A percentile compares a stretch with the other conserved stretches of the same genome.
phyloP scores from a whole-genome alignment of 2,888 invertebrate species.

The Caenorhabditis japonica region DNA sequence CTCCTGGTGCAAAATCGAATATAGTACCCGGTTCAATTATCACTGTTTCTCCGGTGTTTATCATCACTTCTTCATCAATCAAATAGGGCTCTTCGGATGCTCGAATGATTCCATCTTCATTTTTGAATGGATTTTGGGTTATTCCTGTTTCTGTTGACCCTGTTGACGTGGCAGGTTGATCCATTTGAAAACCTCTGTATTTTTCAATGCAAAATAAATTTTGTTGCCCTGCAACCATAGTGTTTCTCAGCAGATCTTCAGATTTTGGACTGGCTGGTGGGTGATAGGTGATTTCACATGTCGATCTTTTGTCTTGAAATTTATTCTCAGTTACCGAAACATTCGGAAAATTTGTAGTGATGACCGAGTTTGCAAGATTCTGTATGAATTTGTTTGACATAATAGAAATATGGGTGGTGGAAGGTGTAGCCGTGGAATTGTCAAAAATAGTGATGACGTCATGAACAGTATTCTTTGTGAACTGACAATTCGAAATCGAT shows the following conservation, averaged over 20 bases:
- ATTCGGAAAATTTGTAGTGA: conserved; percentile 9
- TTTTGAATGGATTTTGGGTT: conserved; percentile 27
- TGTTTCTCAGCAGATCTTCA: conserved; percentile 2
- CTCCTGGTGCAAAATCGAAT: conserved; percentile 54
- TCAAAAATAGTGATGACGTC: conserved; percentile 31
- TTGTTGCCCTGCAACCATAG: not conserved
- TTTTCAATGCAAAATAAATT: conserved; percentile 21
- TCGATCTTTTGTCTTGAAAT: conserved; percentile 29
- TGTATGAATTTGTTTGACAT: conserved; percentile 11
- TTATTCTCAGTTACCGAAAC: conserved; percentile 7
- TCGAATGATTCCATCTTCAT: not conserved
- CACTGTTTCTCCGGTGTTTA: conserved; percentile 41
- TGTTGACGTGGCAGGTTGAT: conserved; percentile 12
- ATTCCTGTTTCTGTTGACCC: not conserved
- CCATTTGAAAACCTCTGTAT: conserved; percentile 24
- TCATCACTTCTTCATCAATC: conserved; percentile 45
- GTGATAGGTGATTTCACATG: conserved; percentile 30
- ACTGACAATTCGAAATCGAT: conserved; percentile 13
- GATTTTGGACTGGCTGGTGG: conserved; percentile 7
- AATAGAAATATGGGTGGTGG: not conserved
- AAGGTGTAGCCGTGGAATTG: not conserved
- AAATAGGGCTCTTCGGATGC: conserved; percentile 33
- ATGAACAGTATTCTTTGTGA: conserved; percentile 23
- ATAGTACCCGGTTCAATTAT: conserved; percentile 53
- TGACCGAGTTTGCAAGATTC: conserved; percentile 36